These are phyloP conservation scores for Cebidichthys violaceus DNA, from an alignment of 2,113 vertebrate species.

Conservation along the genomic window DNA sequence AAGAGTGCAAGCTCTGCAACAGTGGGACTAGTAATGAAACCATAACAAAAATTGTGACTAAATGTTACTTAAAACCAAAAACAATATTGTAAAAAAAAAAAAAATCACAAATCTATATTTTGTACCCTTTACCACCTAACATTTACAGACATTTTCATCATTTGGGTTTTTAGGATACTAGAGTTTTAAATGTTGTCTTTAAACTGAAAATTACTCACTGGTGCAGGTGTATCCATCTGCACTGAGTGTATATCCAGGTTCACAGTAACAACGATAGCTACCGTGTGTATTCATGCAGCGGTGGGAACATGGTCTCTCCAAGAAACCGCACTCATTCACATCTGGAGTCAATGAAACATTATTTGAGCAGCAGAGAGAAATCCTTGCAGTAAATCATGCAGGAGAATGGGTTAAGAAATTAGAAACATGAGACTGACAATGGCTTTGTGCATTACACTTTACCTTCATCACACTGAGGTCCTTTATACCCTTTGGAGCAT, in stretches of 20 bases:
- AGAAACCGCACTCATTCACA: constrained; percentile 82
- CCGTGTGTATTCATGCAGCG: constrained; percentile 82
- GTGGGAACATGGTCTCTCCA: constrained; percentile 75
- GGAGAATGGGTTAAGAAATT: constrained; percentile 60
- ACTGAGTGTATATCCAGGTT: constrained; percentile 75
- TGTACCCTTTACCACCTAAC: constrained; percentile 7
- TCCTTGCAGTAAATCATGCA: constrained; percentile 60
- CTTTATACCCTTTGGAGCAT: constrained; percentile 74
- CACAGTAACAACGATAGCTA: constrained; percentile 81
- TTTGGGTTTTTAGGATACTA: not conserved
- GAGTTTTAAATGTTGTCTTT: constrained; percentile 17
- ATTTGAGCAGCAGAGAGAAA: constrained; percentile 53
- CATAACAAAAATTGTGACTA: constrained; percentile 1
- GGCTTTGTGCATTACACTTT: constrained; percentile 27
- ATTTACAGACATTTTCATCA: constrained; percentile 9
- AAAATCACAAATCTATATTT: constrained; percentile 4
- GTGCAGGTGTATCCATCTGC: constrained; percentile 78
- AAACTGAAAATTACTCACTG: constrained; percentile 68
- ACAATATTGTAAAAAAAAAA: not conserved
- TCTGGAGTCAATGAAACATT: constrained; percentile 77
- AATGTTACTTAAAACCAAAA: constrained; percentile 4
- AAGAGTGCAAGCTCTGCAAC: not conserved
- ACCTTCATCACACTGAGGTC: constrained; percentile 78
- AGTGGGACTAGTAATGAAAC: not conserved
- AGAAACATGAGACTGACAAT: constrained; percentile 49